A percentile compares a stretch with the other conserved stretches of the same genome.
Conservation (phyloP, 1,140 invertebrate species). For the Leptonema lineaticorne region DNA sequence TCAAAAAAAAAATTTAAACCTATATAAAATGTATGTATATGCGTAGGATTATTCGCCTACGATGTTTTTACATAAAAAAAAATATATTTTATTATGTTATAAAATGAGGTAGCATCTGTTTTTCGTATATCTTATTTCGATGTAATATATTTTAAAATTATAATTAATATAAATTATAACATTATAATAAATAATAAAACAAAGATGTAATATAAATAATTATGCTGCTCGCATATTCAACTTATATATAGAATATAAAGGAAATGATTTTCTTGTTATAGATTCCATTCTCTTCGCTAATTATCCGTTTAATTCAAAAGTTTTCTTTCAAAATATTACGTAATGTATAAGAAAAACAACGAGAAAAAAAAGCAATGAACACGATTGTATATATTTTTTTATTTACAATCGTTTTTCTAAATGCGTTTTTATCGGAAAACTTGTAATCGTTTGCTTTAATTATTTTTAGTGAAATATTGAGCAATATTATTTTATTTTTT, state of each 20-base stretch:
- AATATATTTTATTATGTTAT: too few species aligned
- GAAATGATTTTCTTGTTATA: background rate
- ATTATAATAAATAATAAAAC: background rate
- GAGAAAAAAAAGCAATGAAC: background rate
- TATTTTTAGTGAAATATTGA: conserved; percentile 2
- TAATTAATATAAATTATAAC: too few species aligned
- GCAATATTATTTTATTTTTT: too few species aligned
- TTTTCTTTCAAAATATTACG: conserved; percentile 9
- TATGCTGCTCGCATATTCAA: background rate
- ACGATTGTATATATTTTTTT: background rate
- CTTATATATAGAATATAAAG: background rate
- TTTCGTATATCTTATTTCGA: too few species aligned
- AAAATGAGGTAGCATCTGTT: too few species aligned
- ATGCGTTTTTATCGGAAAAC: background rate
- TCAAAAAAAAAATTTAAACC: too few species aligned
- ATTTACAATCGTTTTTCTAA: conserved; percentile 3
- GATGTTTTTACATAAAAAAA: too few species aligned
- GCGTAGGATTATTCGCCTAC: too few species aligned
- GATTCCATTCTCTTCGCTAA: conserved; percentile 26
- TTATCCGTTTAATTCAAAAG: conserved; percentile 15
- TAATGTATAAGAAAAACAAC: background rate
- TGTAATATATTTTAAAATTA: too few species aligned
- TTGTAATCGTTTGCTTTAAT: conserved; percentile 2
- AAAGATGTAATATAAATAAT: background rate
- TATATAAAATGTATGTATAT: too few species aligned